phyloP scores from a whole-genome alignment of 2,888 invertebrate species.

The Dynastes maya region DNA sequence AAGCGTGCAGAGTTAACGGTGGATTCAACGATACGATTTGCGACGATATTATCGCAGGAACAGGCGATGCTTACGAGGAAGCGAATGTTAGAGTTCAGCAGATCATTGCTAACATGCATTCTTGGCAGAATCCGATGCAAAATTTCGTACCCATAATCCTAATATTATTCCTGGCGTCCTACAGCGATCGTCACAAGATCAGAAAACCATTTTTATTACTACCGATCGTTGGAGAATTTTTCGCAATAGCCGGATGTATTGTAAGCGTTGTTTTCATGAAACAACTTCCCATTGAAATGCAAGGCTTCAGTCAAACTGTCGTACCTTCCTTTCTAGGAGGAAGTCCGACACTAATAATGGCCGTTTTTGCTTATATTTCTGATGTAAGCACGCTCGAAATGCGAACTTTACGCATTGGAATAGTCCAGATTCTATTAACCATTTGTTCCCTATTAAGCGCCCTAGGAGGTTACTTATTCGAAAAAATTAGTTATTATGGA shows the following conservation, averaged over 20 bases:
- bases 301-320: constrained; percentile 73
- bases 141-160: constrained; percentile 66
- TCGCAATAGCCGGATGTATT: constrained; percentile 72
- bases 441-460: constrained; percentile 51
- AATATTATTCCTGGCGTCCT: constrained; percentile 67
- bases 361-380: constrained; percentile 68
- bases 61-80: constrained; percentile 62
- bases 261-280: constrained; percentile 73
- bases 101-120: constrained; percentile 70
- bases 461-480: constrained; percentile 64
- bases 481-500: constrained; percentile 63
- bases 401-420: constrained; percentile 76
- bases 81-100: constrained; percentile 70
- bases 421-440: constrained; percentile 69
- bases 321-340: constrained; percentile 76
- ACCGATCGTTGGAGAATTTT: constrained; percentile 67
- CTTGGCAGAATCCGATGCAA: constrained; percentile 66
- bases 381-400: constrained; percentile 73
- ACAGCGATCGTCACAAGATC: constrained; percentile 67
- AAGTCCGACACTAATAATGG: constrained; percentile 69
- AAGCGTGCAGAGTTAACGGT: constrained; percentile 74
- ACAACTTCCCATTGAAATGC: constrained; percentile 73
- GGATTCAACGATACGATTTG: constrained; percentile 72
- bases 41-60: constrained; percentile 66
- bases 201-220: constrained; percentile 68